Conservation (phyloP, 1,140 invertebrate species). For the Dendroctonus valens region DNA sequence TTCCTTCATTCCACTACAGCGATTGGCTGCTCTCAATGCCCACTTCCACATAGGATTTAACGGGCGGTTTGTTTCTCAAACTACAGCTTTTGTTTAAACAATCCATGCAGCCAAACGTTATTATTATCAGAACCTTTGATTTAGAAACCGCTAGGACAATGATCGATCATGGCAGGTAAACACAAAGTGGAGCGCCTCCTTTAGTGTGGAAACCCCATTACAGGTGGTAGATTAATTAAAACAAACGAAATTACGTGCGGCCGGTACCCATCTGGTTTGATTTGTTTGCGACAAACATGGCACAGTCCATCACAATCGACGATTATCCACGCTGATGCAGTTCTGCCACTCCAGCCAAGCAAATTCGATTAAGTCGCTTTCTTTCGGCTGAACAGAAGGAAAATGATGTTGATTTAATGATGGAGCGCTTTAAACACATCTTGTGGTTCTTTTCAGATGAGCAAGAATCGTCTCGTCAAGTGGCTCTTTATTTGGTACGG, state of each 20-base stretch:
- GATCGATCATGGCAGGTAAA: too few species aligned
- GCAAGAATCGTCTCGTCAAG: too few species aligned
- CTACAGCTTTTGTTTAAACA: too few species aligned
- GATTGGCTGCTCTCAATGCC: background rate
- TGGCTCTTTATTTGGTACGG: too few species aligned
- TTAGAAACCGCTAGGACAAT: too few species aligned
- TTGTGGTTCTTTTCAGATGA: too few species aligned
- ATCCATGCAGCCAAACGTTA: too few species aligned
- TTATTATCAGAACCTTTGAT: too few species aligned
- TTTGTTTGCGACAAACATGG: slow-evolving; percentile 16
- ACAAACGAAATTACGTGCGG: slow-evolving; percentile 16
- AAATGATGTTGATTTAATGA: too few species aligned
- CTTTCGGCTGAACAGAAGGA: background rate
- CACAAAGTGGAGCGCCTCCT: background rate
- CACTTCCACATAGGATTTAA: too few species aligned
- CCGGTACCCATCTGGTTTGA: slow-evolving; percentile 9
- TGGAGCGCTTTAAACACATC: too few species aligned
- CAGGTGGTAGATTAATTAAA: slow-evolving; percentile 9
- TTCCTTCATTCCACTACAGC: background rate
- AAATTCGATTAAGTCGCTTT: background rate
- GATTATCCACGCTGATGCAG: slow-evolving; percentile 5
- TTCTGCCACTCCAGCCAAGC: background rate
- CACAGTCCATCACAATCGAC: slow-evolving; percentile 7
- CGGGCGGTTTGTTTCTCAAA: too few species aligned
- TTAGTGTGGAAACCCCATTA: background rate